Conservation (phyloP, 2,888 invertebrate genomes). For the Nomada lathburiana region DNA sequence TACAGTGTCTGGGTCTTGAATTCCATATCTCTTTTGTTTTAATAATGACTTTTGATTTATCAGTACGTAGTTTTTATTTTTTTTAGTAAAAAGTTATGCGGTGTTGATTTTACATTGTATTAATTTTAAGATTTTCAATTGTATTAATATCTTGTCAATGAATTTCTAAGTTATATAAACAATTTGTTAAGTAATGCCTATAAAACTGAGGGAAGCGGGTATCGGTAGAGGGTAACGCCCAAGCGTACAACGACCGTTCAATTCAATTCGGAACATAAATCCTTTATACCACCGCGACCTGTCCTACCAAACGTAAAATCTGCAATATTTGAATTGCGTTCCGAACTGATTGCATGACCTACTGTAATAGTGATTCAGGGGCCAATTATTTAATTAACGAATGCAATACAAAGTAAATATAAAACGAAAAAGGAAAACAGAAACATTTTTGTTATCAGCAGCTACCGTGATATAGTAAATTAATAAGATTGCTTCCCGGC, state of each 20-base stretch:
- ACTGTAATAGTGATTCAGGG: background rate
- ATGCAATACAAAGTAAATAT: background rate
- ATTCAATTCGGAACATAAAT: constrained; percentile 14
- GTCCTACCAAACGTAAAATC: background rate
- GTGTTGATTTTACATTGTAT: no score
- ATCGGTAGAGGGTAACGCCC: constrained; percentile 29
- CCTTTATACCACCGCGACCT: background rate
- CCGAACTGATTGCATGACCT: background rate
- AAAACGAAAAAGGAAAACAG: background rate
- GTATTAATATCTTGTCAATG: no score
- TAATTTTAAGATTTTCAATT: no score
- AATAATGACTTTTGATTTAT: no score
- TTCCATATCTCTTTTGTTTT: no score
- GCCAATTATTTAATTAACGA: background rate
- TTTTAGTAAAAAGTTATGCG: no score
- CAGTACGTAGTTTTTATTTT: no score
- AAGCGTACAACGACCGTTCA: constrained; percentile 7
- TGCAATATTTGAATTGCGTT: background rate
- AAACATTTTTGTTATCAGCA: background rate
- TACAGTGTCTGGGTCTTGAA: no score
- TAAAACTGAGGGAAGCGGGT: background rate
- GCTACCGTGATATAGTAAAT: background rate
- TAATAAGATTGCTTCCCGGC: no score
- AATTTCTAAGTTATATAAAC: no score
- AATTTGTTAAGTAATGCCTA: constrained; percentile 4